A percentile compares a stretch with the other conserved stretches of the same genome.
Conservation (phyloP, 2,888 invertebrate species). For the Helicoverpa assulta region DNA sequence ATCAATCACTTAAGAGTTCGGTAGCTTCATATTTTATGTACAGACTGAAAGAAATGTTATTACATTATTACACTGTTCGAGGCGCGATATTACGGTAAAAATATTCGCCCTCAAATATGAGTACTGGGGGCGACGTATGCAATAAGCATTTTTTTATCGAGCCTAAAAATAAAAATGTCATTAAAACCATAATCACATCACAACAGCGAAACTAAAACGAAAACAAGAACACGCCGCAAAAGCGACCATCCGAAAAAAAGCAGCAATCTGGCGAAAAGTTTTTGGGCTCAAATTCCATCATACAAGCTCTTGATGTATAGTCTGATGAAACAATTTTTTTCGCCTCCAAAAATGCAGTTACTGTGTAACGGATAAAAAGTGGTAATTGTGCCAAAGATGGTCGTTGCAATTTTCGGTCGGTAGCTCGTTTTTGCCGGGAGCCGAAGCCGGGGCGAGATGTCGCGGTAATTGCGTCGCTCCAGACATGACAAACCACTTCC, state of each 20-base stretch:
- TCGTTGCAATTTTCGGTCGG: conserved; percentile 79
- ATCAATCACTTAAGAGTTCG: conserved; percentile 49
- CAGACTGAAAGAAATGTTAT: conserved; percentile 23
- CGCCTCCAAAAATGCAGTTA: conserved; percentile 71
- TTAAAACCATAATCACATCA: conserved; percentile 51
- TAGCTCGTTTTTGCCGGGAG: conserved; percentile 76
- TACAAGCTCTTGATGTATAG: conserved; percentile 61
- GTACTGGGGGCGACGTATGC: conserved; percentile 7
- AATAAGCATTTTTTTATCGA: conserved; percentile 8
- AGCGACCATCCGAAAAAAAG: conserved; percentile 29
- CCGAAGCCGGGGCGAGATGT: conserved; percentile 68
- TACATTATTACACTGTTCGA: not conserved
- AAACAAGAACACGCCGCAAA: conserved; percentile 38
- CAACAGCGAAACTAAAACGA: conserved; percentile 37
- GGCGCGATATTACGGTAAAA: conserved; percentile 1
- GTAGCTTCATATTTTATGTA: conserved; percentile 51
- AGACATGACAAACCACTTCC: conserved; percentile 67
- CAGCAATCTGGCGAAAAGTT: conserved; percentile 48
- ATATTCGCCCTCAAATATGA: not conserved
- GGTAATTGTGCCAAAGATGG: conserved; percentile 80
- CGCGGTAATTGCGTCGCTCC: conserved; percentile 69
- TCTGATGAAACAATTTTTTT: conserved; percentile 67
- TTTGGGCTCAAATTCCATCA: conserved; percentile 58
- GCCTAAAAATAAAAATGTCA: conserved; percentile 49
- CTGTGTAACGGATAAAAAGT: conserved; percentile 78